Base-by-base conservation (phyloP, 2,797 vertebrate species). In the Australoheros facetus region DNA sequence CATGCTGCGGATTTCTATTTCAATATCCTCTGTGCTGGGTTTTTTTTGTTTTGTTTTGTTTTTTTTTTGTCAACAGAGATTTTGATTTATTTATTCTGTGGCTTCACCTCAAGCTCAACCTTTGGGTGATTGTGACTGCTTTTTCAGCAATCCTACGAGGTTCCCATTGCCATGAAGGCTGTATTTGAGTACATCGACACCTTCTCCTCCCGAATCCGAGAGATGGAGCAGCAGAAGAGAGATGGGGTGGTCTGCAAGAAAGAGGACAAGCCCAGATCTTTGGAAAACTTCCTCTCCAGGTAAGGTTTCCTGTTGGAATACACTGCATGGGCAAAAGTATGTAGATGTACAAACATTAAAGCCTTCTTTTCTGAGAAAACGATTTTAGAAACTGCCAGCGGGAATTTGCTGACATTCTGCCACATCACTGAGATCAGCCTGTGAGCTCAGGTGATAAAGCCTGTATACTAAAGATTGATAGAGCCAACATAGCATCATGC, bases 211-310 rank as follows among this genome's bases (percentile, higher is more conserved):
- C 96, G 98, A 80, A 97, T 99, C 92, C 96, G 97, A 93, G 98
- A 99, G 84, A 98, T 99, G 98, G 98, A 99, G 91, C 98, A 97
- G 86, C 98, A 99, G 92, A 99, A 99, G 94, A 96, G 96, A 82
- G 97, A 99, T 2, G 98, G 97, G 1, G 97, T 98, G 64, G 91
- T 93, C 53, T 99, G 98, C 88, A 96, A 96, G 91, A 99, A 98
- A 76, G 98, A 99, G 91, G 97, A 99, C 94, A 99, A 98, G 89
- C 97, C 97, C 74, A 95, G 98, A 59, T 98, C 98, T 1, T 87
- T 99, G 89, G 98, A 99, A 93, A 99, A 98, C 91, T 99, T 99
- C 91, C 95, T 99, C 16, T 98, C 98, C 82, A 98, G 98, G 98
- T 99, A 95, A 51, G 17, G 11, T 16, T 32, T 5, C 14, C 69